Evolutionary conservation across 2,113 vertebrate species (phyloP).

Genomic region (Castor canadensis): DNA sequence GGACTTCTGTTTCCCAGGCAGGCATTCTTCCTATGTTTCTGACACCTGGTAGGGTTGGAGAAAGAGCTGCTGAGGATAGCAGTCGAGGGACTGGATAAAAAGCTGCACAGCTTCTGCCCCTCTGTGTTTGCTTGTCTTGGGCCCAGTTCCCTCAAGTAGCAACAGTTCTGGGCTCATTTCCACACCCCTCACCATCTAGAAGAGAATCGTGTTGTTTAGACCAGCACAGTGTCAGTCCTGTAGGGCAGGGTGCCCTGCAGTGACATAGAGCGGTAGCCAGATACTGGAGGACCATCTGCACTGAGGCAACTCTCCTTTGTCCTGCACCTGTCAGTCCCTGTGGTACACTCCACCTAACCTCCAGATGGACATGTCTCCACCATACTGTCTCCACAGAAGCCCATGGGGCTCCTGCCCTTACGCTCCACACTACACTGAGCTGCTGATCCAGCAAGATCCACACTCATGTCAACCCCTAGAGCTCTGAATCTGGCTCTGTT

Average conservation of each 20-base stretch:
- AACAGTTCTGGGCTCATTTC: no score
- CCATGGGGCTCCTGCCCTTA: not conserved
- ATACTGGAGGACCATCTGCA: no score
- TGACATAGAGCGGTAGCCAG: not conserved
- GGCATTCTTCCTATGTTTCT: no score
- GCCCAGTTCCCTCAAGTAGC: not conserved
- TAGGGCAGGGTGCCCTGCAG: not conserved
- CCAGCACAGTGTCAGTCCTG: not conserved
- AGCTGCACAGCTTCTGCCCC: not conserved
- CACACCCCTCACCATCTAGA: not conserved
- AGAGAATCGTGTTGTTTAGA: not conserved
- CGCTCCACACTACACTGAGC: not conserved
- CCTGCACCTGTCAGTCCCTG: accelerated
- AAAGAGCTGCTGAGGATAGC: no score
- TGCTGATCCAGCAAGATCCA: accelerated
- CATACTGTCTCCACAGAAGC: not conserved
- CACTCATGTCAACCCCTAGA: accelerated
- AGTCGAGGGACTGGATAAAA: not conserved
- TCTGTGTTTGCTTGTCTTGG: not conserved
- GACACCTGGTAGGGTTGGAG: no score
- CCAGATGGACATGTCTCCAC: not conserved
- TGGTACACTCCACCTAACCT: not conserved
- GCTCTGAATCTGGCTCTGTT: accelerated
- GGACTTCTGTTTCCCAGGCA: no score
- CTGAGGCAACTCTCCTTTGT: not conserved